A percentile compares a stretch with the other conserved stretches of the same genome.
Evolutionary conservation across 2,113 vertebrate genomes (phyloP).

Genomic region (Athene cunicularia): DNA sequence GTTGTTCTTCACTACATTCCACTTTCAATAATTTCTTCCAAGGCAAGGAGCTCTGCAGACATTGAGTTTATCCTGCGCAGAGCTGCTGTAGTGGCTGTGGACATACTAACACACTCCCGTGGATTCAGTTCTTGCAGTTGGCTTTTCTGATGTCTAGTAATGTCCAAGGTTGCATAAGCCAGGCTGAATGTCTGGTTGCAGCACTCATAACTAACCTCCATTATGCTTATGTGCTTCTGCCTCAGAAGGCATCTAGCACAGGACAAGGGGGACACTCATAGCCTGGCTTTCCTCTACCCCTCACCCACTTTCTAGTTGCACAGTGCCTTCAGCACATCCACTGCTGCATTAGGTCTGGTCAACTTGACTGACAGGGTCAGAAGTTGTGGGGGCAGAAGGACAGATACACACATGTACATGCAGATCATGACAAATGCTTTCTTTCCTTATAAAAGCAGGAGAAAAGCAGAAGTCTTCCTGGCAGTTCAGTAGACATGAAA

Average conservation of each 20-base stretch:
- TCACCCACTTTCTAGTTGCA: neutral
- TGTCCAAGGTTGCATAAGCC: neutral
- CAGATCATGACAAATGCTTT: neutral
- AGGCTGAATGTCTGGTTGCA: neutral
- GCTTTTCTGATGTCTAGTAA: neutral
- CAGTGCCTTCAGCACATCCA: neutral
- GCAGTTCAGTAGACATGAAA: neutral
- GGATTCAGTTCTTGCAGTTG: neutral
- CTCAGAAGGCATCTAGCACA: neutral
- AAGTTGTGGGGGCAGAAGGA: neutral
- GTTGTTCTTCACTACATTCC: neutral
- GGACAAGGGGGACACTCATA: neutral
- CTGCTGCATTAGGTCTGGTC: neutral
- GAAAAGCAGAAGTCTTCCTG: slow-evolving; percentile 23
- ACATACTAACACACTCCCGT: neutral
- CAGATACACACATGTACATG: neutral
- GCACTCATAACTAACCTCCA: neutral
- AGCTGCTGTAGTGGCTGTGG: neutral
- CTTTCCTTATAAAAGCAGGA: slow-evolving; percentile 33
- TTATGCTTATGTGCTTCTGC: neutral
- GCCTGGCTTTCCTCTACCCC: neutral
- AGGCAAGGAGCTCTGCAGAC: neutral
- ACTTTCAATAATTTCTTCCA: neutral
- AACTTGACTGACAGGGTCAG: neutral
- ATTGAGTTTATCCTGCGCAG: neutral